phyloP scores from a whole-genome alignment of 2,797 vertebrate species.

The Syngnathus rostellatus region DNA sequence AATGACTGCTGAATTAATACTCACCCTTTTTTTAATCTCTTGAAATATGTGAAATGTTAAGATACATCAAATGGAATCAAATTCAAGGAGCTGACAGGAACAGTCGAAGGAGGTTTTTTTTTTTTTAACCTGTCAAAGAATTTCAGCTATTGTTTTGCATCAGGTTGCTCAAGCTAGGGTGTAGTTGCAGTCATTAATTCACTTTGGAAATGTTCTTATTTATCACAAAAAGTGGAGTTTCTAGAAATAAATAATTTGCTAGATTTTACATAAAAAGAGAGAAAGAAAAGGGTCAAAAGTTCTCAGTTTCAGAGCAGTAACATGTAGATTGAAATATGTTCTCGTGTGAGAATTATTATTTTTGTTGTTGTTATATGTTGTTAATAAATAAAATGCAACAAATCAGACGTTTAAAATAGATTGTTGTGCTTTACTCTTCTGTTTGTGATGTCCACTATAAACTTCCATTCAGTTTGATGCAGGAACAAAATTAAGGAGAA shows the following conservation, averaged over 20 bases:
- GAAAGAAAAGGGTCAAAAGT: not conserved
- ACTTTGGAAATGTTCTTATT: not conserved
- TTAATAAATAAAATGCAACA: not conserved
- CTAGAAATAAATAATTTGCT: not conserved
- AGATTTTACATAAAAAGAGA: not conserved
- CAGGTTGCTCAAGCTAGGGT: not conserved
- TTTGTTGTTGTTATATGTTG: not conserved
- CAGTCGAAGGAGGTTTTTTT: not conserved
- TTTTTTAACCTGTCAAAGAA: too few relatives aligned
- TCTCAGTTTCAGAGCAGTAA: not conserved
- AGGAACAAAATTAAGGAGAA: not conserved
- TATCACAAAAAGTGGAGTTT: not conserved
- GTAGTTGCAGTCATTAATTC: not conserved
- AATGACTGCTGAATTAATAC: constrained; percentile 52
- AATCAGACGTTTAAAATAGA: not conserved
- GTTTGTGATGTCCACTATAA: not conserved
- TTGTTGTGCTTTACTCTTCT: not conserved
- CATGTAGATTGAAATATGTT: not conserved
- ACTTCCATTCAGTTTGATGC: not conserved
- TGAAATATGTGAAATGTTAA: constrained; percentile 2
- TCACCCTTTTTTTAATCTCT: not conserved
- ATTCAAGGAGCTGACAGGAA: not conserved
- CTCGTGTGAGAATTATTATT: not conserved
- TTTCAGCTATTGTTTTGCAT: not conserved
- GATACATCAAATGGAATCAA: constrained; percentile 1